A percentile compares a stretch with the other conserved stretches of the same genome.
Conservation (phyloP, 2,888 invertebrate genomes). For the Sinelater perroti region DNA sequence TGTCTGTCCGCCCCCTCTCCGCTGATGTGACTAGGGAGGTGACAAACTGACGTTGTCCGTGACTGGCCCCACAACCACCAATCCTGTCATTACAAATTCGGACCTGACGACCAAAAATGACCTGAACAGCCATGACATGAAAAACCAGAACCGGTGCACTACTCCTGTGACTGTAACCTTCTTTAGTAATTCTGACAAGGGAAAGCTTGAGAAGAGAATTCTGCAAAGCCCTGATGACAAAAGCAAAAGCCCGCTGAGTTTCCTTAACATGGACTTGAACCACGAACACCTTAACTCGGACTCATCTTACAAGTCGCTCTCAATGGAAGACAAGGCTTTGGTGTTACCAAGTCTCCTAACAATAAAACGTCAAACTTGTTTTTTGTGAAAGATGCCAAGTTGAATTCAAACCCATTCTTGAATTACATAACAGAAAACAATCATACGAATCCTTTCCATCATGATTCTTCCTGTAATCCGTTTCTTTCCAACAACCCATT, state of each 20-base stretch:
- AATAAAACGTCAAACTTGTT: conserved; percentile 13
- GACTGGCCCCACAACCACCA: conserved; percentile 61
- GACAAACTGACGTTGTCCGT: conserved; percentile 75
- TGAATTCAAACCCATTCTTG: conserved; percentile 53
- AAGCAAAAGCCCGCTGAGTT: conserved; percentile 45
- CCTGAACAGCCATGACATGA: conserved; percentile 43
- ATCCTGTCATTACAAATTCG: conserved; percentile 38
- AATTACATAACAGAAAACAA: conserved; percentile 47
- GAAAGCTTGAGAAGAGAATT: conserved; percentile 55
- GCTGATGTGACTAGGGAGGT: conserved; percentile 66
- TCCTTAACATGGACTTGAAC: conserved; percentile 41
- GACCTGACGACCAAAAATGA: conserved; percentile 40
- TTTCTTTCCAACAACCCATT: conserved; percentile 59
- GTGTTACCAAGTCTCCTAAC: conserved; percentile 34
- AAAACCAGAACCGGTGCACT: conserved; percentile 55
- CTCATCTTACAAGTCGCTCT: conserved; percentile 27
- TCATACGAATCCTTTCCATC: conserved; percentile 62
- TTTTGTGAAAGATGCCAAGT: conserved; percentile 12
- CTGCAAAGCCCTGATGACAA: conserved; percentile 44
- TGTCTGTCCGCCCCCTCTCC: conserved; percentile 19
- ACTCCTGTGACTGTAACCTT: conserved; percentile 71
- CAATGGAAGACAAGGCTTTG: conserved; percentile 20
- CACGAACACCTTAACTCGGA: conserved; percentile 33
- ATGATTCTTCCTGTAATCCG: conserved; percentile 59
- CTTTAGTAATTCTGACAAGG: conserved; percentile 59